These are phyloP conservation scores for Leucophenga montana DNA, from an alignment of 2,888 invertebrate species.

Conservation along the genomic window DNA sequence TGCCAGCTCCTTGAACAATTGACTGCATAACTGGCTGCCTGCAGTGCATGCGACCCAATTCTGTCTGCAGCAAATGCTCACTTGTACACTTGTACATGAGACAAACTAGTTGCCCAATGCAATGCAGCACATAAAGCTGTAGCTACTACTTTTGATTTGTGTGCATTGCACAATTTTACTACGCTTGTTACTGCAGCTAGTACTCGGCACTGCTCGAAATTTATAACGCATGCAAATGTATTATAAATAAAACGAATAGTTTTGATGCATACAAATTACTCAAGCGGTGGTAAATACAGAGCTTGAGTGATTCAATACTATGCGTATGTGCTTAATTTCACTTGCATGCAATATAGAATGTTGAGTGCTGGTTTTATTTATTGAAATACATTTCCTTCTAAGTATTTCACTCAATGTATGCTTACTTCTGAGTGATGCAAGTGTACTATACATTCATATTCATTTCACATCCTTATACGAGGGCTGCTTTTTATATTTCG, in stretches of 20 bases:
- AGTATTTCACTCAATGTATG: not conserved
- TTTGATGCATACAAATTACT: not conserved
- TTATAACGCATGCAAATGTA: conserved; percentile 21
- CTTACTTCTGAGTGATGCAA: not conserved
- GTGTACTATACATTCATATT: not conserved
- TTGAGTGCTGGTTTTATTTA: conserved; percentile 39
- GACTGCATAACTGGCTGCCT: not conserved
- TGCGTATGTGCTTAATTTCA: not conserved
- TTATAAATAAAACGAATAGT: conserved; percentile 11
- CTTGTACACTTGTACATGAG: too few species aligned
- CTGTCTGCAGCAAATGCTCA: not conserved
- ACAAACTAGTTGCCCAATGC: too few species aligned
- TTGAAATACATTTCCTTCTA: conserved; percentile 19
- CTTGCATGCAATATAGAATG: not conserved
- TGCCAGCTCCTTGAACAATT: not conserved
- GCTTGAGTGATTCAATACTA: not conserved
- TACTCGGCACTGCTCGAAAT: not conserved
- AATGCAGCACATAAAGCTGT: too few species aligned
- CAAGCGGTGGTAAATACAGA: not conserved
- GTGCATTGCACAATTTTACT: too few species aligned
- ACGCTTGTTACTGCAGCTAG: too few species aligned
- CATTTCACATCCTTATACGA: not conserved
- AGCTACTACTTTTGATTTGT: too few species aligned
- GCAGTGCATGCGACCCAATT: conserved; percentile 10
- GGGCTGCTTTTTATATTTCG: too few species aligned